phyloP scores from a whole-genome alignment of 2,113 vertebrate species.

The Zapornia atra region DNA sequence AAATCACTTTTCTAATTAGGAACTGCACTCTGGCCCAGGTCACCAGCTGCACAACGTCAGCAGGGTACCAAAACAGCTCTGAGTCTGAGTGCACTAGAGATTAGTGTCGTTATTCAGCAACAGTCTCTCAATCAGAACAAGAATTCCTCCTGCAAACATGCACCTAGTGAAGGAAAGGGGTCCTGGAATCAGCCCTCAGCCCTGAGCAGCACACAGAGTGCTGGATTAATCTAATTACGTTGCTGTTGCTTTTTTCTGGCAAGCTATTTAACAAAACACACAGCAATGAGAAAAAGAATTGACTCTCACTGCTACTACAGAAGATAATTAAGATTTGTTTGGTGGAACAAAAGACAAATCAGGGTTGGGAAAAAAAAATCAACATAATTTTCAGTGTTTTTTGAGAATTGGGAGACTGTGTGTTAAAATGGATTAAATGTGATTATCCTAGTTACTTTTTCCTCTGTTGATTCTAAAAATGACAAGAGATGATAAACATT shows the following conservation, averaged over 20 bases:
- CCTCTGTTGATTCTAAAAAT: conserved; percentile 6
- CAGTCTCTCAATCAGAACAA: neutral
- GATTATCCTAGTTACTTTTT: neutral
- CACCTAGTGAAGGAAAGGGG: neutral
- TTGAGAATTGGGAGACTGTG: neutral
- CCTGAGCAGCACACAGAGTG: neutral
- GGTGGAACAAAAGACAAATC: conserved; percentile 37
- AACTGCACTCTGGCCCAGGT: neutral
- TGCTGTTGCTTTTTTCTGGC: neutral
- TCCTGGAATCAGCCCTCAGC: neutral
- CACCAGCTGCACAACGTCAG: neutral
- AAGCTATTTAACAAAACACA: conserved; percentile 8
- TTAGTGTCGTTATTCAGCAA: neutral
- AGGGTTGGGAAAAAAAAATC: neutral
- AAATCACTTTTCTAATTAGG: conserved; percentile 46
- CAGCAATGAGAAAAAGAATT: neutral
- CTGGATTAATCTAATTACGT: conserved; percentile 23
- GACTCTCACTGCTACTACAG: neutral
- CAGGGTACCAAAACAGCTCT: neutral
- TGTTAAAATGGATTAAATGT: neutral
- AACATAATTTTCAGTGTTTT: neutral
- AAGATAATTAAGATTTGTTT: conserved; percentile 48
- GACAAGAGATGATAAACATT: neutral
- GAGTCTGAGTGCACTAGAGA: neutral
- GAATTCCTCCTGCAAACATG: neutral